Evolutionary conservation across 2,113 vertebrate genomes (phyloP).

Genomic region (Bubo blakistoni): DNA sequence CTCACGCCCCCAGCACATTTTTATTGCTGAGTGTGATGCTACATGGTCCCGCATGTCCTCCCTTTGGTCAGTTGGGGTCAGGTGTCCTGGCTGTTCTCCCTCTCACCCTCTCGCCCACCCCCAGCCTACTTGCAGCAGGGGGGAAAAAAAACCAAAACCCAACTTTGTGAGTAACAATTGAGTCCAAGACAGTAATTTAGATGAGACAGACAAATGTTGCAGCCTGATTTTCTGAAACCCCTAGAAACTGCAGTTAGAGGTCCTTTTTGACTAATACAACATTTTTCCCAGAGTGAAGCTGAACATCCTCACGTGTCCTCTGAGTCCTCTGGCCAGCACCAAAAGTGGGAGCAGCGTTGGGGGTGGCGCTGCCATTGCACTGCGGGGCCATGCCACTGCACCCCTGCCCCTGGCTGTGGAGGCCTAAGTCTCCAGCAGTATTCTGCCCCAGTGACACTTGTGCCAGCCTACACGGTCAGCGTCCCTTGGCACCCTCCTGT

Average conservation of each 20-base stretch:
- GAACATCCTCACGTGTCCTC: neutral
- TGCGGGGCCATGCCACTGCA: neutral
- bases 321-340: neutral
- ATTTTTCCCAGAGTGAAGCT: neutral
- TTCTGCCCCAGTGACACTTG: neutral
- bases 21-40: too few species aligned
- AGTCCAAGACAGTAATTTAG: neutral
- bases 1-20: too few species aligned
- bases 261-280: neutral
- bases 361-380: neutral
- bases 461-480: neutral
- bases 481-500: neutral
- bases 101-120: too few species aligned
- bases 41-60: too few species aligned
- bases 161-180: neutral
- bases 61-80: too few species aligned
- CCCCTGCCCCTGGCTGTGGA: too few species aligned
- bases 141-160: fast-evolving
- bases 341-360: neutral
- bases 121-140: too few species aligned
- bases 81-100: too few species aligned
- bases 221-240: neutral
- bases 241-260: neutral
- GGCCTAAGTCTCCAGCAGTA: neutral
- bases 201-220: neutral